Base-by-base conservation (phyloP, 2,888 invertebrate genomes). In the Morpho achilles region DNA sequence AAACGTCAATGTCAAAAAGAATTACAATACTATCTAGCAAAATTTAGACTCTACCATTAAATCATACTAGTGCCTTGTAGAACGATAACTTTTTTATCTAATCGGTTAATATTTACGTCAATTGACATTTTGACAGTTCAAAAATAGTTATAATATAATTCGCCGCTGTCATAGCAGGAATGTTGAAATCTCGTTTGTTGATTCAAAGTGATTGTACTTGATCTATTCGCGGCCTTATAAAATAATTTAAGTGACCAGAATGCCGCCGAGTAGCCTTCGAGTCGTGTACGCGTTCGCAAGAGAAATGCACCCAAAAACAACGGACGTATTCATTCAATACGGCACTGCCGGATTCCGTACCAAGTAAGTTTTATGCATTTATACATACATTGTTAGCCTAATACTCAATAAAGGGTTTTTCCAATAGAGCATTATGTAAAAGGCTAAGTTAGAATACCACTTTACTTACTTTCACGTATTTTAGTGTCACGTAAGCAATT, bases 311-410 rank as follows among this genome's bases (percentile, higher is more conserved):
- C 94, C 94, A 39, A 95, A 94, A 85, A 93, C 92, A 49, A 84
- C 91, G 56, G 93, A 92, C 71, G 91, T 92, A 67, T 91, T 91
- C 75, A 93, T 96, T 70, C 92, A 95, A 83, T 96, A 96, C 90
- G 96, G 96, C 69, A 96, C 96, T 62, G 96, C 96, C 69, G 96
- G 96, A 76, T 96, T 96, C 82, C 93, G 96, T 73, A 94, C 94
- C 73, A 95, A 93, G 96, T 95, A 85, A 93, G 93, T 90, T 72
- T 69, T 68, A 66, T 72, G 67, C 67, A 60, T 68, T 51, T 48
- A 32, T 32, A 5, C 41, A 60, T 56, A 61, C 59, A 51, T 63
- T 32, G 4, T 32, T 0, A 2, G 8, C 16, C 9, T 5, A 46
- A 46, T 8, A 60, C 47, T 58, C 57, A 61, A 65, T 61, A 63